Conservation (phyloP, 2,888 invertebrate species). For the Brenthis hecate region DNA sequence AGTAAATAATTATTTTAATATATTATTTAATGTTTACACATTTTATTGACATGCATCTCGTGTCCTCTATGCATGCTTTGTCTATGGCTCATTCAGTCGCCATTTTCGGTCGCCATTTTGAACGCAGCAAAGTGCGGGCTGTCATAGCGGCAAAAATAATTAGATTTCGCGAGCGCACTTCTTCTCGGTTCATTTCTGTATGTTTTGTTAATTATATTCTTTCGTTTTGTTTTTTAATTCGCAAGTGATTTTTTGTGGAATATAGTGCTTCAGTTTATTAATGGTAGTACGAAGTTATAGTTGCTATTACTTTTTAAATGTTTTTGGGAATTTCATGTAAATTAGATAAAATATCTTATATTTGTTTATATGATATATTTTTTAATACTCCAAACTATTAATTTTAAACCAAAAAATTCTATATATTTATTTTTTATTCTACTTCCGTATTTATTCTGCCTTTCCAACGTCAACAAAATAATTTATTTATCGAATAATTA, state of each 20-base stretch:
- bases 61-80: neutral
- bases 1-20: no score
- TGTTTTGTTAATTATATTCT: conserved; percentile 80
- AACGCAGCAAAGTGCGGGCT: conserved; percentile 54
- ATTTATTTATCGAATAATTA: conserved; percentile 18
- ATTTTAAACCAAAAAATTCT: no score
- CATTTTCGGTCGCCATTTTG: conserved; percentile 15
- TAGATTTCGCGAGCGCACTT: conserved; percentile 70
- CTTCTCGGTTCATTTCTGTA: conserved; percentile 74
- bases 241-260: conserved; percentile 28
- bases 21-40: no score
- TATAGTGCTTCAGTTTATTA: no score
- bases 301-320: no score
- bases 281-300: no score
- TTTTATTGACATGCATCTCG: neutral
- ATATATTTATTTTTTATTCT: neutral
- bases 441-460: neutral
- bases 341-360: no score
- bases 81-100: conserved; percentile 8
- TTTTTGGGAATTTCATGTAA: neutral
- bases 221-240: conserved; percentile 50
- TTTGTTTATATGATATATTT: no score
- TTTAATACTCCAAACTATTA: no score
- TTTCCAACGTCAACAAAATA: conserved; percentile 10
- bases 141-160: conserved; percentile 78